These are phyloP conservation scores for Trachymyrmex septentrionalis DNA, from an alignment of 1,140 invertebrate species.

Conservation along the genomic window DNA sequence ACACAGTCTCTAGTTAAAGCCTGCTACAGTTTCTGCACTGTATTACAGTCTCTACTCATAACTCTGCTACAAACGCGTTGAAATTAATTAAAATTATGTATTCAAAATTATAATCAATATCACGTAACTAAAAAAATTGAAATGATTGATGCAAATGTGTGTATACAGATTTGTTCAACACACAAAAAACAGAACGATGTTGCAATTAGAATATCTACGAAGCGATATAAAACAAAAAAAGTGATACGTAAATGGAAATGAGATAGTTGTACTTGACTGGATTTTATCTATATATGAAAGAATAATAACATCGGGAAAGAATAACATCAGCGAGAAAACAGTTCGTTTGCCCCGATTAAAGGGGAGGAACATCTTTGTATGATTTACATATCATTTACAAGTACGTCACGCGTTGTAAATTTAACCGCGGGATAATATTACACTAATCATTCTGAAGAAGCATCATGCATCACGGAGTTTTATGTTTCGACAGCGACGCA, in stretches of 20 bases:
- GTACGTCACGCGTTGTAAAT: constrained; percentile 31
- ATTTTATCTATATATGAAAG: constrained; percentile 4
- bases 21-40: constrained; percentile 23
- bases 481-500: not conserved
- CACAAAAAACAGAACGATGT: not conserved
- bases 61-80: not conserved
- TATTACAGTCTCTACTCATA: constrained; percentile 13
- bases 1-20: constrained; percentile 25
- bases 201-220: constrained; percentile 17
- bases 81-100: constrained; percentile 14
- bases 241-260: not conserved
- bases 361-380: constrained; percentile 13
- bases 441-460: constrained; percentile 15
- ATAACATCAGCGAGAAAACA: not conserved
- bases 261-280: not conserved
- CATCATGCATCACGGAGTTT: constrained; percentile 28
- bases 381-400: constrained; percentile 57
- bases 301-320: not conserved
- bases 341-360: not conserved
- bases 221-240: not conserved
- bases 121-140: constrained; percentile 10
- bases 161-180: not conserved
- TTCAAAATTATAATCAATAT: not conserved
- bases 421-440: not conserved
- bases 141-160: not conserved